A percentile compares a stretch with the other conserved stretches of the same genome.
Conservation (phyloP, 1,140 invertebrate genomes). For the Ladona fulva region DNA sequence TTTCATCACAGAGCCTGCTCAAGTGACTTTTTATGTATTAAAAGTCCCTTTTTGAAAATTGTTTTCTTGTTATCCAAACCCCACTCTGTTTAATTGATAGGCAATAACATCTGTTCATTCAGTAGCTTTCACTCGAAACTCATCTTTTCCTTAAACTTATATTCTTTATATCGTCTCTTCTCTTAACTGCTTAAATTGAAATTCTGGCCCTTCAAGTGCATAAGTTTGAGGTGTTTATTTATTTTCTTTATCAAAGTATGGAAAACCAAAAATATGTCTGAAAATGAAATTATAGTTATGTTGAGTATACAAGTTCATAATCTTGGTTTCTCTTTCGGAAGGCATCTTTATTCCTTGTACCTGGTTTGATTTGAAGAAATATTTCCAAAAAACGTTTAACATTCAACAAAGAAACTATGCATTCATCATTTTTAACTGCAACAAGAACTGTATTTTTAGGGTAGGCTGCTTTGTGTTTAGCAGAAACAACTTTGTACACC, state of each 20-base stretch:
- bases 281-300: neutral
- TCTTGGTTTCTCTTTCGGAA: neutral
- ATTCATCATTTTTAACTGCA: conserved; percentile 10
- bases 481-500: conserved; percentile 9
- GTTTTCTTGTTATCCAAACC: neutral
- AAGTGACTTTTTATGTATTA: neutral
- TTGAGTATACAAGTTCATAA: neutral
- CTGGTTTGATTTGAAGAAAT: neutral
- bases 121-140: neutral
- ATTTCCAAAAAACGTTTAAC: neutral
- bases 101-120: neutral
- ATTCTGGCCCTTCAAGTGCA: conserved; percentile 3
- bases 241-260: neutral
- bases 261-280: neutral
- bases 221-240: neutral
- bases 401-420: conserved; percentile 6
- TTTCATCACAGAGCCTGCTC: conserved; percentile 7
- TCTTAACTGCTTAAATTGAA: neutral
- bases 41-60: conserved; percentile 5
- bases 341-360: neutral
- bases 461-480: neutral
- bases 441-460: conserved; percentile 5
- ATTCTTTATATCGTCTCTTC: neutral
- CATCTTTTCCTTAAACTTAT: neutral
- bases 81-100: neutral